These are phyloP conservation scores for Campaea margaritaria DNA, from an alignment of 2,888 invertebrate species.

Conservation along the genomic window DNA sequence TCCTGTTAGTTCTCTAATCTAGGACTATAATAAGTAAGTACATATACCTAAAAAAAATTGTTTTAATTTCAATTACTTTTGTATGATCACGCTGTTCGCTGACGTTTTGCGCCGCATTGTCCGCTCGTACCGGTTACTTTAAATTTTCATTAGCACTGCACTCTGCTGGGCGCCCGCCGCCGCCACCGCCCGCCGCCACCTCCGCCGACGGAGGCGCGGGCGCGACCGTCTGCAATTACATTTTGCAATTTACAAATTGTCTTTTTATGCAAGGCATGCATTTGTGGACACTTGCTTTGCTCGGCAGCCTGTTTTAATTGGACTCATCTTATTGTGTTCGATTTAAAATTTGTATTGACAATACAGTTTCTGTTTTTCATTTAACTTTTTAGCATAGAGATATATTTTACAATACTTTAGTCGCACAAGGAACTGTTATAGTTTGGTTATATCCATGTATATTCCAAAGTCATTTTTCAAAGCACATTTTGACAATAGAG, in stretches of 20 bases:
- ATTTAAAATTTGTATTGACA: background rate
- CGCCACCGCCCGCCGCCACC: no score
- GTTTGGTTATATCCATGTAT: no score
- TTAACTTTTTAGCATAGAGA: no score
- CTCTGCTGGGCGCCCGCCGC: conserved; percentile 42
- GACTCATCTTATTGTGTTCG: conserved; percentile 25
- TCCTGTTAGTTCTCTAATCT: no score
- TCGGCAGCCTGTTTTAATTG: conserved; percentile 31
- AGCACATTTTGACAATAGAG: no score
- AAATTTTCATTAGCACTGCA: conserved; percentile 78
- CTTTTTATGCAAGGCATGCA: conserved; percentile 66
- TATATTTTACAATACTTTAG: no score
- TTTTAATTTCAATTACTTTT: background rate
- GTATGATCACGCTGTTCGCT: conserved; percentile 8
- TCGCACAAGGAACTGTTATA: no score
- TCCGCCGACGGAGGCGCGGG: no score
- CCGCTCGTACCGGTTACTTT: conserved; percentile 71
- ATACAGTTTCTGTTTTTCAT: no score
- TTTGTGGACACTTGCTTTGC: conserved; percentile 45
- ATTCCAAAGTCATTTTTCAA: no score
- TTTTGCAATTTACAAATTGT: conserved; percentile 74
- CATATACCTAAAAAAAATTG: no score
- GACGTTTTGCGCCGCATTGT: conserved; percentile 28
- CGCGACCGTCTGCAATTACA: conserved; percentile 69
- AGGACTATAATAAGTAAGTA: no score